A percentile compares a stretch with the other conserved stretches of the same genome.
Evolutionary conservation across 2,113 vertebrate genomes (phyloP).

Genomic region (Hemiscyllium ocellatum): DNA sequence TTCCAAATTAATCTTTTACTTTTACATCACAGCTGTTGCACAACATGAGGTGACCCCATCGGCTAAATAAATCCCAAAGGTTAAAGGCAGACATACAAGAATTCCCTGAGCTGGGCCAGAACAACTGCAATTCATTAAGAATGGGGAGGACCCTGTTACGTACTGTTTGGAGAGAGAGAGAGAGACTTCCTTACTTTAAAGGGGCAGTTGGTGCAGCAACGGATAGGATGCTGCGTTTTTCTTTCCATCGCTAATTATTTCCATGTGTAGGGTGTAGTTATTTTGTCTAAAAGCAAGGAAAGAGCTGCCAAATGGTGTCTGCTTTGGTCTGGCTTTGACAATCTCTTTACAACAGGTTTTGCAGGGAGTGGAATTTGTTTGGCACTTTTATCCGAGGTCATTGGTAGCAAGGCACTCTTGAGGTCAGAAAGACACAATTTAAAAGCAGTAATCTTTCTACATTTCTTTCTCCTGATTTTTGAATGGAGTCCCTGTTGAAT

Average conservation of each 20-base stretch:
- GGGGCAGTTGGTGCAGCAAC: neutral
- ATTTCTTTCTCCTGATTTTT: neutral
- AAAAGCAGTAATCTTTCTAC: neutral
- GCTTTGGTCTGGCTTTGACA: neutral
- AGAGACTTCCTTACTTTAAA: neutral
- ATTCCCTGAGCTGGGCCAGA: neutral
- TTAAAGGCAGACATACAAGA: neutral
- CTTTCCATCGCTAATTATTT: neutral
- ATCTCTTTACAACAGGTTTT: neutral
- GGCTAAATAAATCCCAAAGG: neutral
- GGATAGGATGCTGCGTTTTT: neutral
- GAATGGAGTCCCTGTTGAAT: neutral
- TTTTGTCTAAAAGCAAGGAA: neutral
- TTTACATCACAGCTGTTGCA: conserved; percentile 21
- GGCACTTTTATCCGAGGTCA: too few relatives aligned
- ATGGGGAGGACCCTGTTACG: neutral
- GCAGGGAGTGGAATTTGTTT: neutral
- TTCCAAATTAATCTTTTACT: neutral
- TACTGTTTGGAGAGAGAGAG: neutral
- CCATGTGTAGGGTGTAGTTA: conserved; percentile 24
- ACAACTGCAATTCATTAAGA: neutral
- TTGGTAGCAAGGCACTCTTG: neutral
- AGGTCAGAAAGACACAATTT: neutral
- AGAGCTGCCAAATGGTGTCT: neutral
- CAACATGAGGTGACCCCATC: neutral